Evolutionary conservation across 2,888 invertebrate genomes (phyloP).

Genomic region (Sicus ferrugineus): DNA sequence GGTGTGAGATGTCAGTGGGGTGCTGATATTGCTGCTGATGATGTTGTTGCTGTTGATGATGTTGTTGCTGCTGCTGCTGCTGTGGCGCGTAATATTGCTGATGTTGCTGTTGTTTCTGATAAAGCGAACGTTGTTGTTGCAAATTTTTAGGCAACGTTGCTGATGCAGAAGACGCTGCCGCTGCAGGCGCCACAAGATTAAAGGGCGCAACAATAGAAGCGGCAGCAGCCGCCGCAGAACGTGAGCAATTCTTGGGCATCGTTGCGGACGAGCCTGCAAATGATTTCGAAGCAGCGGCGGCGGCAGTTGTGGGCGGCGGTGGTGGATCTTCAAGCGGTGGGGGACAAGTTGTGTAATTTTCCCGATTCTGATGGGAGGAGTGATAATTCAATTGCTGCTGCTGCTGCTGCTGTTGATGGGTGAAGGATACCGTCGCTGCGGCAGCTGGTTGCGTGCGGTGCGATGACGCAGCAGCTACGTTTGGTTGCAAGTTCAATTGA

Average conservation of each 20-base stretch:
- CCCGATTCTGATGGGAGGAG: constrained; percentile 47
- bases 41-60: constrained; percentile 48
- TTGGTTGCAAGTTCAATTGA: constrained; percentile 44
- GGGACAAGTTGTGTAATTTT: constrained; percentile 58
- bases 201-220: constrained; percentile 37
- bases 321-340: constrained; percentile 63
- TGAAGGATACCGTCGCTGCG: constrained; percentile 41
- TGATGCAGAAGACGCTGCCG: constrained; percentile 46
- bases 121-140: constrained; percentile 51
- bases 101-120: constrained; percentile 50
- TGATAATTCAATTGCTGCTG: constrained; percentile 46
- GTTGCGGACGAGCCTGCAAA: constrained; percentile 51
- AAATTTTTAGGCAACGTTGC: constrained; percentile 58
- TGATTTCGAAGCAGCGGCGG: constrained; percentile 46
- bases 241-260: constrained; percentile 54
- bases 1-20: constrained; percentile 40
- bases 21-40: too few relatives aligned
- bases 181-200: constrained; percentile 50
- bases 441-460: constrained; percentile 44
- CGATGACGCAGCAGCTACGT: constrained; percentile 30
- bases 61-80: constrained; percentile 46
- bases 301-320: constrained; percentile 54
- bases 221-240: constrained; percentile 36
- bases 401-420: constrained; percentile 42
- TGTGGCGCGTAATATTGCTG: constrained; percentile 30